Conservation (phyloP, 2,113 vertebrate species). For the Solea senegalensis region DNA sequence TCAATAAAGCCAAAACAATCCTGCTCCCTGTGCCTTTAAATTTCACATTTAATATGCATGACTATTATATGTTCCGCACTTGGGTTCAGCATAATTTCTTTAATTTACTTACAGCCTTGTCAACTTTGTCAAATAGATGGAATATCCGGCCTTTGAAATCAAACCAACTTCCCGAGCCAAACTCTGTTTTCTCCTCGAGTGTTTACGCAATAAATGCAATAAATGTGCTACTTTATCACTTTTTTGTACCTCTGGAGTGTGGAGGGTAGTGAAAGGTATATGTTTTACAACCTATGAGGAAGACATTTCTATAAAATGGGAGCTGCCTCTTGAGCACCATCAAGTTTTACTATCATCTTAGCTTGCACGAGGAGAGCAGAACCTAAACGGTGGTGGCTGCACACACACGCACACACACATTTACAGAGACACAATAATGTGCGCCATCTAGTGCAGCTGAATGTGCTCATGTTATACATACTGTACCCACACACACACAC, state of each 20-base stretch:
- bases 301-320: conserved; percentile 71
- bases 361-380: conserved; percentile 52
- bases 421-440: conserved; percentile 25
- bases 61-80: conserved; percentile 18
- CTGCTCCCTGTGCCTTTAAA: neutral
- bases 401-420: neutral
- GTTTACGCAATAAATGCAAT: conserved; percentile 63
- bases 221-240: conserved; percentile 54
- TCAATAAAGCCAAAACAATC: neutral
- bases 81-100: conserved; percentile 6
- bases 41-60: conserved; percentile 8
- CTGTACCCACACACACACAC: conserved; percentile 10
- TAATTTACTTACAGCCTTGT: conserved; percentile 27
- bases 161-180: conserved; percentile 41
- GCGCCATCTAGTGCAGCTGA: conserved; percentile 31
- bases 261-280: conserved; percentile 55
- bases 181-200: conserved; percentile 33
- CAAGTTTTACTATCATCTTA: conserved; percentile 71
- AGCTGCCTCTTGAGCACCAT: conserved; percentile 72
- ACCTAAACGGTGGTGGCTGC: conserved; percentile 45
- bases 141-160: conserved; percentile 41
- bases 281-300: conserved; percentile 68
- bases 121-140: conserved; percentile 36
- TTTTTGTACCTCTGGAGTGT: conserved; percentile 63
- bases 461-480: conserved; percentile 41